A percentile compares a stretch with the other conserved stretches of the same genome.
phyloP scores from a whole-genome alignment of 1,140 invertebrate species.

The Drosophila lini region DNA sequence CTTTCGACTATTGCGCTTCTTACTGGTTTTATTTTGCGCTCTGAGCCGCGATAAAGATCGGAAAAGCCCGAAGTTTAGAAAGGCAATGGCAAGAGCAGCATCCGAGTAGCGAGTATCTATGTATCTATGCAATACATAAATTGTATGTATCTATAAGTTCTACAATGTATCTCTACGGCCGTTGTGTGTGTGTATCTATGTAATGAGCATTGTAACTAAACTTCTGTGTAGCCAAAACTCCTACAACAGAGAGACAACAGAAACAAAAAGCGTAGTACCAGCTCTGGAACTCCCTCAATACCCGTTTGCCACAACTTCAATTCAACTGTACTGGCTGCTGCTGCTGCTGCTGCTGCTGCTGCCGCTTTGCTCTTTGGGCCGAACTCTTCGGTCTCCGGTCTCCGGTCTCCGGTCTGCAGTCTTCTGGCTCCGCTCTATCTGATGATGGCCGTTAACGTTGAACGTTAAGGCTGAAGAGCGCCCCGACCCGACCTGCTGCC shows the following conservation, averaged over 20 bases:
- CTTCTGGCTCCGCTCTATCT: conserved; percentile 66
- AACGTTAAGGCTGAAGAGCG: conserved; percentile 71
- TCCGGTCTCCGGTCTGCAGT: conserved; percentile 19
- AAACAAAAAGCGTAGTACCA: conserved; percentile 54
- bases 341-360: conserved; percentile 19
- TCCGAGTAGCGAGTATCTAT: conserved; percentile 44
- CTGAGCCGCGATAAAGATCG: conserved; percentile 68
- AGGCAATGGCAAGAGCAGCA: conserved; percentile 62
- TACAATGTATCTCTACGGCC: conserved; percentile 55
- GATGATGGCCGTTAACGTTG: conserved; percentile 81
- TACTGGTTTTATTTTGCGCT: conserved; percentile 28
- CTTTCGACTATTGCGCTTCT: neutral
- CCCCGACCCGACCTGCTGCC: conserved; percentile 69
- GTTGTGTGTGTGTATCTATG: conserved; percentile 63
- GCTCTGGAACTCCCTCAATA: conserved; percentile 69
- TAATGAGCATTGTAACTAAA: conserved; percentile 81
- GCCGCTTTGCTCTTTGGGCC: conserved; percentile 18
- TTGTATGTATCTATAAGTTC: conserved; percentile 61
- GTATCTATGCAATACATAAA: conserved; percentile 47
- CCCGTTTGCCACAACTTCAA: conserved; percentile 76
- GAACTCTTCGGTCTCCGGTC: conserved; percentile 6
- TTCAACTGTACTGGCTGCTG: conserved; percentile 72
- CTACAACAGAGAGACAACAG: conserved; percentile 71
- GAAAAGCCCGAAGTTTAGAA: conserved; percentile 79
- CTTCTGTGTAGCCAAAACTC: conserved; percentile 81